Conservation (phyloP, 2,113 vertebrate genomes). For the Tympanuchus pallidicinctus region DNA sequence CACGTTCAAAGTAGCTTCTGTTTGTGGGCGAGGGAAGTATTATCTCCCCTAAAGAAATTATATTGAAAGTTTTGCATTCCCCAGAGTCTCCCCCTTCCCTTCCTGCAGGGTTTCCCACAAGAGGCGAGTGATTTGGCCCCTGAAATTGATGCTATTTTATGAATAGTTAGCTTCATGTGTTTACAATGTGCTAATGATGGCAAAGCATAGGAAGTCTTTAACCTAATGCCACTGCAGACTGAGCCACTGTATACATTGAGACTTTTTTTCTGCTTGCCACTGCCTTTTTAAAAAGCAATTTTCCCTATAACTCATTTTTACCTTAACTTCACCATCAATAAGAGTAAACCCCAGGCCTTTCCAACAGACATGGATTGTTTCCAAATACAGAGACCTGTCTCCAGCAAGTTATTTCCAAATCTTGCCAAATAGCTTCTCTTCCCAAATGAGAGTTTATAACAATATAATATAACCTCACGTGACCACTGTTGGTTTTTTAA, state of each 20-base stretch:
- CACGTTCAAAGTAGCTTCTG: not conserved
- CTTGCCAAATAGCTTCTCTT: conserved; percentile 4
- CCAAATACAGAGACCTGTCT: not conserved
- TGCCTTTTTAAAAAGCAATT: not conserved
- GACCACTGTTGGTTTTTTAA: not conserved
- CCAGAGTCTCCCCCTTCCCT: not conserved
- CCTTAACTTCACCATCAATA: not conserved
- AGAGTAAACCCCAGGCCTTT: not conserved
- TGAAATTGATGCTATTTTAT: conserved; percentile 61
- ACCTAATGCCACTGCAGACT: conserved; percentile 26
- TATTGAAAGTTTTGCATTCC: not conserved
- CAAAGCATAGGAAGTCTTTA: conserved; percentile 53
- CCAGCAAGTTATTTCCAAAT: not conserved
- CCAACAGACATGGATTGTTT: not conserved
- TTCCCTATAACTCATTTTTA: conserved; percentile 18
- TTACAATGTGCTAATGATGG: conserved; percentile 68
- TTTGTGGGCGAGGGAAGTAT: not conserved
- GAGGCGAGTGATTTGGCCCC: not conserved
- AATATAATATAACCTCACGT: not conserved
- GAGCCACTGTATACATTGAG: not conserved
- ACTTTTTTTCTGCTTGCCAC: conserved; percentile 12
- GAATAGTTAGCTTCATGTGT: conserved; percentile 48
- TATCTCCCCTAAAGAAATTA: not conserved
- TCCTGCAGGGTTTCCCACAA: not conserved
- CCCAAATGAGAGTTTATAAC: not conserved